A percentile compares a stretch with the other conserved stretches of the same genome.
Evolutionary conservation across 2,113 vertebrate species (phyloP).

Genomic region (Tragelaphus scriptus): DNA sequence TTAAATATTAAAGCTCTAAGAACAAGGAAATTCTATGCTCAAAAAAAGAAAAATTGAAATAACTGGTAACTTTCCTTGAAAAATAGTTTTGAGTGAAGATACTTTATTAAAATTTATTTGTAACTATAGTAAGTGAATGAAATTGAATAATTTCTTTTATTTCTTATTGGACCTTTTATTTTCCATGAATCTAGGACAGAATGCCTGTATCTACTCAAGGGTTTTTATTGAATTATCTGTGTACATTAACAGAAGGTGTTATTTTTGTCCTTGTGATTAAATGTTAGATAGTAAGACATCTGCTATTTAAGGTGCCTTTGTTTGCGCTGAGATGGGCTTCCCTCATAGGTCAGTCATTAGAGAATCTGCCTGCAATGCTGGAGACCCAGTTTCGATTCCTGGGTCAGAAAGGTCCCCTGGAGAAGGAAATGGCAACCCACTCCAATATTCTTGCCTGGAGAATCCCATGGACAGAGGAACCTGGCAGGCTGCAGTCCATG

Average conservation of each 20-base stretch:
- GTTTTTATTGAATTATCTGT: not conserved
- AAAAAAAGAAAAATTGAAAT: conserved; percentile 17
- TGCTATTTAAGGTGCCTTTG: not conserved
- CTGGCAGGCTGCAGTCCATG: not conserved
- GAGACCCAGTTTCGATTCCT: not conserved
- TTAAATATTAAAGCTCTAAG: conserved; percentile 25
- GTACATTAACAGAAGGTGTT: not conserved
- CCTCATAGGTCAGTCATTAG: not conserved
- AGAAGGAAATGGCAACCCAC: not conserved
- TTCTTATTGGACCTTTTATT: conserved; percentile 10
- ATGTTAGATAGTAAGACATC: conserved; percentile 3
- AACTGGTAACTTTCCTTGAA: not conserved
- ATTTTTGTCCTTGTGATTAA: not conserved
- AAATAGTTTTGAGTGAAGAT: conserved; percentile 30
- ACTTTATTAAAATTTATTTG: conserved; percentile 42
- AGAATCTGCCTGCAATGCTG: not conserved
- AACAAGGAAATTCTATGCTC: not conserved
- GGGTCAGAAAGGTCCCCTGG: not conserved
- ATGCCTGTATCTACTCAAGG: not conserved
- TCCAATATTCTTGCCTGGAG: not conserved
- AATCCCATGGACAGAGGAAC: not conserved
- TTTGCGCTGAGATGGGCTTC: not conserved
- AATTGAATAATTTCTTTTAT: conserved; percentile 8
- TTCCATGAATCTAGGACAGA: not conserved
- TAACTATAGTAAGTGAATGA: not conserved